Percentiles rank a stretch among this genome's conserved stretches.
Evolutionary conservation across 35 echinoderm and acorn worm species (phyloP).

Genomic region (Anneissia japonica): DNA sequence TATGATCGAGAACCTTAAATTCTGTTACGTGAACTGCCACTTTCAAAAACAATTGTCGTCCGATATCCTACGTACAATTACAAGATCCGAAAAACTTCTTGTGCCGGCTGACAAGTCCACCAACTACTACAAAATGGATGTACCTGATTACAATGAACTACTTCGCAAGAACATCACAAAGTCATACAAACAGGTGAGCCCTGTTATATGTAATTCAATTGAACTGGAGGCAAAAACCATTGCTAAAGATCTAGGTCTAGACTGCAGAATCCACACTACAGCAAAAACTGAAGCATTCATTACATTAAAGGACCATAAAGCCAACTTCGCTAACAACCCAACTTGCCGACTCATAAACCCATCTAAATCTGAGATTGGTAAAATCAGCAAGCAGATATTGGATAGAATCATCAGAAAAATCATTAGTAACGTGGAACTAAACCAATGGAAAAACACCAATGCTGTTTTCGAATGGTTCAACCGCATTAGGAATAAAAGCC

Average conservation of each 20-base stretch:
- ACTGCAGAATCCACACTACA: slow-evolving; percentile 1
- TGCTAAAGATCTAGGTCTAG: slow-evolving; percentile 8
- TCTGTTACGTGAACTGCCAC: neutral
- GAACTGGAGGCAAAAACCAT: too few species aligned
- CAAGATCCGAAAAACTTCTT: neutral
- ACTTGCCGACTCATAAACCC: slow-evolving; percentile 25
- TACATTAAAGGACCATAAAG: slow-evolving; percentile 35
- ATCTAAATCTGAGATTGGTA: slow-evolving; percentile 8
- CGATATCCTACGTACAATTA: neutral
- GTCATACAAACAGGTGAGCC: too few species aligned
- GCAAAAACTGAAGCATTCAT: slow-evolving; percentile 3
- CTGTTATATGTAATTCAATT: too few species aligned
- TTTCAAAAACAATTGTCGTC: neutral
- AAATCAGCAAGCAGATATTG: slow-evolving; percentile 4
- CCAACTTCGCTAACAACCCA: slow-evolving; percentile 27
- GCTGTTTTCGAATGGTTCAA: slow-evolving; percentile 18
- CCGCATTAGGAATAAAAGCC: neutral
- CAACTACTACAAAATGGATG: slow-evolving; percentile 12
- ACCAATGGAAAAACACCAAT: slow-evolving; percentile 25
- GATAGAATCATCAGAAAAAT: neutral
- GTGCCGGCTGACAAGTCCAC: slow-evolving; percentile 13
- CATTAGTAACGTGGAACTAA: neutral
- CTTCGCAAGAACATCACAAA: slow-evolving; percentile 5
- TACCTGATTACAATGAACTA: neutral
- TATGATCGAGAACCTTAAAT: slow-evolving; percentile 9